A percentile compares a stretch with the other conserved stretches of the same genome.
These are phyloP conservation scores for Acheta domesticus DNA, from an alignment of 2,888 invertebrate genomes.

Conservation along the genomic window DNA sequence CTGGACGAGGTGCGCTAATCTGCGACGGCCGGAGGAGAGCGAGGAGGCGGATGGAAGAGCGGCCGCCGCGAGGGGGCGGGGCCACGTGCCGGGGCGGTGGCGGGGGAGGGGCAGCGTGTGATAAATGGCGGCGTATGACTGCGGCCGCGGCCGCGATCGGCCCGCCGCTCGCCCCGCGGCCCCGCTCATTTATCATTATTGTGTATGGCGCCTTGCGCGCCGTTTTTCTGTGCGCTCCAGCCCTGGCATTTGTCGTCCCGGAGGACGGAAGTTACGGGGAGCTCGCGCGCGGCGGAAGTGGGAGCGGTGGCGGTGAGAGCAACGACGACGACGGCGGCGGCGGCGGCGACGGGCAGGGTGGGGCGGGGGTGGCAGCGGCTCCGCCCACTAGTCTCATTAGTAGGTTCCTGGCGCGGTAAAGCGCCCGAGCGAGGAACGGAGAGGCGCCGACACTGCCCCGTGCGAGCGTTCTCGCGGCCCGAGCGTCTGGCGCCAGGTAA, in stretches of 20 bases:
- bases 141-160: slow-evolving; percentile 7
- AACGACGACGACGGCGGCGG: background rate
- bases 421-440: too few species aligned
- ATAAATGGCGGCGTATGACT: slow-evolving; percentile 5
- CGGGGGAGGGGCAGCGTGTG: background rate
- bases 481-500: too few species aligned
- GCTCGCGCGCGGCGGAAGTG: background rate
- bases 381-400: background rate
- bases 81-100: background rate
- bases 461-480: too few species aligned
- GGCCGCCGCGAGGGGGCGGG: background rate
- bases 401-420: background rate
- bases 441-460: too few species aligned
- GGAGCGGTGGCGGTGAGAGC: background rate
- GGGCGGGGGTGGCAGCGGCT: background rate
- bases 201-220: background rate
- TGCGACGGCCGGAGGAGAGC: background rate
- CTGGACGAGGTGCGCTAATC: too few species aligned
- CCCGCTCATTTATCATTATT: slow-evolving; percentile 10
- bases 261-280: background rate
- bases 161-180: slow-evolving; percentile 18
- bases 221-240: background rate
- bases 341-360: background rate
- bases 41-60: background rate
- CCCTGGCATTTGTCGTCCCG: background rate